Base-by-base conservation (phyloP, 2,797 vertebrate species). In the Phyllotis vaccarum region DNA sequence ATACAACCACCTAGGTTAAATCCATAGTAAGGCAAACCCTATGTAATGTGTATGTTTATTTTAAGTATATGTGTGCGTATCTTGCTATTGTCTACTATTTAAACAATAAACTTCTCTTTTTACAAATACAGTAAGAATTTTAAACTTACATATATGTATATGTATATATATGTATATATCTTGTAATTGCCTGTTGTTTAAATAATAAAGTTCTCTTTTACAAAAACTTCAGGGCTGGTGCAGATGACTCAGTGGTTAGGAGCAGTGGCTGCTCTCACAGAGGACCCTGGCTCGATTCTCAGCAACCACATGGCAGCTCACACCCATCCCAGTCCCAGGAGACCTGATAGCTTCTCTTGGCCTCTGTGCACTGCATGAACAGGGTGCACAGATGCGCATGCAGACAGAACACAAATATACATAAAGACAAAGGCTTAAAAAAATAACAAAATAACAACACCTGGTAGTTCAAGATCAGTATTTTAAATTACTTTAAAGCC, bases 401-500 rank as follows among this genome's bases (percentile, higher is more conserved):
- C 10, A 46, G 81, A 40, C 24, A 64, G 62, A 83, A 46, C 81
- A 64, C 29, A 13, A 31, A 31, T 21, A 34, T 17, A 64, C 40
- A 80, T 16, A 81, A 40, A 82, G 58, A 62, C 60, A 82, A 62
- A 58, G 16, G 27, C 40, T 43, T 37, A 37, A 80, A 79, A 56
- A n/a, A 68, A 68, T 19, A 68, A 79, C 29, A 82, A 17, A 31
- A 60, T 43, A 40, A 85, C 10, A 31, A 24, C 9, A 46, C 46
- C 19, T 80, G 89, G 11, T 88, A 68, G 86, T 34, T 74, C 94
- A 95, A 56, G 21, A 70, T 43, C 92, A 91, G 21, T 86, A 86
- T 91, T 78, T 97, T 80, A 72, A 83, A 58, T 80, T 95, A 82
- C 74, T 92, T 91, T 93, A 37, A 92, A 96, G 93, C 31, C 49